These are phyloP conservation scores for Blastobasis adustella DNA, from an alignment of 2,888 invertebrate genomes.

Conservation along the genomic window DNA sequence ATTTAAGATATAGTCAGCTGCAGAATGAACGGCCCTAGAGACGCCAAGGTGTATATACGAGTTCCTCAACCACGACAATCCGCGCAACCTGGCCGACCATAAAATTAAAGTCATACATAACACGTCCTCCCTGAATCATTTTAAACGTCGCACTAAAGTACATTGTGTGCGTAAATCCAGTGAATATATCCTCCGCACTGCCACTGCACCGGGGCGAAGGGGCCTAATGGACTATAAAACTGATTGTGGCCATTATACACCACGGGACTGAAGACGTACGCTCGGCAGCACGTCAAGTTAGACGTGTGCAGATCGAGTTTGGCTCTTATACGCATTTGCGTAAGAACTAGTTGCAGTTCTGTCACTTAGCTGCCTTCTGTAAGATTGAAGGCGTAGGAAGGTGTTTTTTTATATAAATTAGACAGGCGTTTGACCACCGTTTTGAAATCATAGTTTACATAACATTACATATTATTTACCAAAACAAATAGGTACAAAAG, in stretches of 20 bases:
- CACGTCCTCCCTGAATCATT: conserved; percentile 19
- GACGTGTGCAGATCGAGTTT: neutral
- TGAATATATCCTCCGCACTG: conserved; percentile 30
- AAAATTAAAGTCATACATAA: neutral
- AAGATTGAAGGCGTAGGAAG: no score
- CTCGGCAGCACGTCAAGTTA: neutral
- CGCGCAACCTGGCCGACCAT: neutral
- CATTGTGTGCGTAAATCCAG: conserved; percentile 29
- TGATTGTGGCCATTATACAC: conserved; percentile 34
- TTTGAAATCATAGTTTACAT: no score
- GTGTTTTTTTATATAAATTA: no score
- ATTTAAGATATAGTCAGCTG: no score
- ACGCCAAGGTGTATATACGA: no score
- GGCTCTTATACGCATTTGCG: neutral
- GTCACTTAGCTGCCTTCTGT: no score
- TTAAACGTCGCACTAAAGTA: conserved; percentile 31
- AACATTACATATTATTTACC: no score
- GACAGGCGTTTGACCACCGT: no score
- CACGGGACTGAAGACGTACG: conserved; percentile 20
- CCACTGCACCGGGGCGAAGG: conserved; percentile 16
- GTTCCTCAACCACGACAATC: no score
- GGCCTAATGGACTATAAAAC: conserved; percentile 40
- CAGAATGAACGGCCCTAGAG: no score
- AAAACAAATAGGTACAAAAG: no score
- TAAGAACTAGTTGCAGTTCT: neutral